Percentiles rank a stretch among this genome's conserved stretches.
These are phyloP conservation scores for Micrasema longulum DNA, from an alignment of 1,140 invertebrate genomes.

Conservation along the genomic window DNA sequence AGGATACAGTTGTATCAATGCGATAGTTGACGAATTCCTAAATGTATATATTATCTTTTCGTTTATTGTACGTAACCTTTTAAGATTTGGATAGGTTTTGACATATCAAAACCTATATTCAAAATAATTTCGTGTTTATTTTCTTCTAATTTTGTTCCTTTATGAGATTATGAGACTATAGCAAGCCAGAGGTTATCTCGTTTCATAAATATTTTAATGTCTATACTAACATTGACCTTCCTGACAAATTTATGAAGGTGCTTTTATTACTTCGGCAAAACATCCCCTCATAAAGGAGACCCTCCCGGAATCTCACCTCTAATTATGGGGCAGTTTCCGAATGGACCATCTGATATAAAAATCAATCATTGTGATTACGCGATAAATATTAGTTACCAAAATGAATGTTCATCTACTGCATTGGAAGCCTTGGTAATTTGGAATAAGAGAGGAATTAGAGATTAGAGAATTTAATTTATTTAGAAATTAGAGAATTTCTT, in stretches of 20 bases:
- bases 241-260: conserved; percentile 40
- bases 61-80: too few relatives aligned
- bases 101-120: too few relatives aligned
- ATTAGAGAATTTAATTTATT: too few relatives aligned
- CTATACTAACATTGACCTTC: conserved; percentile 29
- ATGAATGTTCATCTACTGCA: conserved; percentile 62
- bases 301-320: conserved; percentile 42
- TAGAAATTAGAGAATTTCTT: too few relatives aligned
- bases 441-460: conserved; percentile 29
- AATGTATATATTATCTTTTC: too few relatives aligned
- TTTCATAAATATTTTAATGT: conserved; percentile 21
- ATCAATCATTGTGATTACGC: conserved; percentile 55
- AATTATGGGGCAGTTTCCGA: conserved; percentile 42
- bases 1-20: too few relatives aligned
- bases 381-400: conserved; percentile 56
- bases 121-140: too few relatives aligned
- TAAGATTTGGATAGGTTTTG: too few relatives aligned
- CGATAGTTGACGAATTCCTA: too few relatives aligned
- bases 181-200: conserved; percentile 4
- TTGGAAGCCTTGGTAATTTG: conserved; percentile 28
- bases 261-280: conserved; percentile 20
- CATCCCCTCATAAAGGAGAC: background rate
- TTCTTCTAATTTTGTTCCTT: too few relatives aligned
- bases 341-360: conserved; percentile 48
- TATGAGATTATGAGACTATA: too few relatives aligned